Base-by-base conservation (phyloP, 2,888 invertebrate genomes). In the Catotricha subobsoleta region DNA sequence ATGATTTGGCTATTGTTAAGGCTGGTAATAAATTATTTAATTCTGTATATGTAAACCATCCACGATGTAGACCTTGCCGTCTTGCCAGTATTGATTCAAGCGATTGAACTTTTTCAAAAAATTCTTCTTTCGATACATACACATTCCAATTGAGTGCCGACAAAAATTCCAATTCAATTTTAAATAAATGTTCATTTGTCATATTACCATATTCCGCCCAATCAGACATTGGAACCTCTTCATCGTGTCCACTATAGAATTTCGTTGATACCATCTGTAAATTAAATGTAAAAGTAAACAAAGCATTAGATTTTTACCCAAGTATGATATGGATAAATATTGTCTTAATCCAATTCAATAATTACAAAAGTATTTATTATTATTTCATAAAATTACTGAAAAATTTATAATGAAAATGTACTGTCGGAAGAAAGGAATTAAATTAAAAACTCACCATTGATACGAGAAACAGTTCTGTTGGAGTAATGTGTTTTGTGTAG, bases 241-340 rank as follows among this genome's bases (percentile, higher is more conserved):
- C 91, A 47, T 84, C 81, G 56, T 87, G 86, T 30, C 90, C 91
- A 62, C 92, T 84, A 50, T 91, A 67, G 63, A 88, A 94, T 67
- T 97, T 97, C 53, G 88, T 91, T 41, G 95, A 92, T 52, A 95
- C 80, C 82, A 95, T 83, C 92, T 92, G 58, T 9, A 58, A 49
- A 48, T 52, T 47, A 45, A 43, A 46, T 43, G 46, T 36, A 34
- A 37, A 35, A 13, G 10, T 4, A 18, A 20, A n/a, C n/a, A n/a
- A n/a, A n/a, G n/a, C 3, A 28, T 21, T 31, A 12, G 3, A 43
- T 38, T 20, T 19, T n/a, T n/a, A n/a, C n/a, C n/a, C n/a, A n/a
- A n/a, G n/a, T n/a, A n/a, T n/a, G n/a, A n/a, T n/a, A n/a, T n/a
- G n/a, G n/a, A n/a, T n/a, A n/a, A n/a, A n/a, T n/a, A n/a, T n/a